Percentiles rank a stretch among this genome's conserved stretches.
These are phyloP conservation scores for Microctonus brassicae DNA, from an alignment of 2,888 invertebrate species.

Conservation along the genomic window DNA sequence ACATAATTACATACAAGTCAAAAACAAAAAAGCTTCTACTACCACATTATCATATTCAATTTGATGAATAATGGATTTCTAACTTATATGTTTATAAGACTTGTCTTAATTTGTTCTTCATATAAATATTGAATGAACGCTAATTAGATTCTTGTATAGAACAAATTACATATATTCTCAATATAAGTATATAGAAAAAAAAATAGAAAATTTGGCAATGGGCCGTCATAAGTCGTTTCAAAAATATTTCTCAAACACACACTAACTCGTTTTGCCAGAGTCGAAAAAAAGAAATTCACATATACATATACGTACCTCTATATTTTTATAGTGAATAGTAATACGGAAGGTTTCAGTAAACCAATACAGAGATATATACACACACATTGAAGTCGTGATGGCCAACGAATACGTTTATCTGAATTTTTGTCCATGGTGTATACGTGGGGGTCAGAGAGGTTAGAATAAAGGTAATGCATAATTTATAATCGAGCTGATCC, in stretches of 20 bases:
- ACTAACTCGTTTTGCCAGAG: neutral
- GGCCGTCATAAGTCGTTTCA: neutral
- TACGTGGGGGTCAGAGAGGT: slow-evolving; percentile 34
- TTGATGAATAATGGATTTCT: slow-evolving; percentile 16
- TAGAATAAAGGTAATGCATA: slow-evolving; percentile 60
- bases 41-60: slow-evolving; percentile 23
- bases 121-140: neutral
- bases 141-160: neutral
- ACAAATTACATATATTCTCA: neutral
- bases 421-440: slow-evolving; percentile 41
- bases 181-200: too few relatives aligned
- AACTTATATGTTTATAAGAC: neutral
- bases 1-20: neutral
- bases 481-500: slow-evolving; percentile 69
- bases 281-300: too few relatives aligned
- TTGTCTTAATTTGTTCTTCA: neutral
- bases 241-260: neutral
- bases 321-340: too few relatives aligned
- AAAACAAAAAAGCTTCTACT: slow-evolving; percentile 1
- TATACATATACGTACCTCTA: too few relatives aligned
- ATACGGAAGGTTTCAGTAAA: neutral
- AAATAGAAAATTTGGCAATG: neutral
- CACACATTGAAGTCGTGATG: neutral
- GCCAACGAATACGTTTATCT: slow-evolving; percentile 27
- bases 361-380: neutral